Base-by-base conservation (phyloP, 2,113 vertebrate genomes). In the Mesocricetus auratus region DNA sequence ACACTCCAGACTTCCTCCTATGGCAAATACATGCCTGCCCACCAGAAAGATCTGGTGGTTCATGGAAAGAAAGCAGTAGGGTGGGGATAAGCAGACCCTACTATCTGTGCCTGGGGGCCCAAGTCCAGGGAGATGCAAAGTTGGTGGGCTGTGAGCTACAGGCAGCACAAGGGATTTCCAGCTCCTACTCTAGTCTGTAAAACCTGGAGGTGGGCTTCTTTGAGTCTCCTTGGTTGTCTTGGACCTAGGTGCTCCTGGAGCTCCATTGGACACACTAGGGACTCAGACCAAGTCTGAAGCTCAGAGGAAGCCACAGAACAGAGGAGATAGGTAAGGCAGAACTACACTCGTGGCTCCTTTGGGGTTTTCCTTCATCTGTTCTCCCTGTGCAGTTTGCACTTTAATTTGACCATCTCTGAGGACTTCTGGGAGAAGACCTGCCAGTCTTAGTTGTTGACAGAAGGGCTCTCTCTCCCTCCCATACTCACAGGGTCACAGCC, bases 351-450 rank as follows among this genome's bases (percentile, higher is more conserved):
- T 17, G 7, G 45, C 56, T 7, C 60, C n/a, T 69, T 17, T 68
- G 73, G 42, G 6, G 69, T 3, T 68, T 58, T 56, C 66, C 19
- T 26, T 45, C 39, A 16, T 21, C 66, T 29, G 9, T 36, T 62
- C 26, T 33, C 33, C 24, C 15, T 12, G 47, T 83, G 62, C 50
- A 36, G 92, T 66, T 85, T 96, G 89, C 95, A 97, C 92, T 94
- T 96, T 94, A 83, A 71, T 96, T 93, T 93, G 36, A 81, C 53
- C 64, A 88, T 39, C 77, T 71, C 71, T 42, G 50, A 86, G 92
- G 71, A 60, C 47, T 42, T 78, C 33, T 7, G 3, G 82, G 75
- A 86, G 83, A 33, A 0, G 71, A 12, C 56, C 81, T 42, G 2
- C 58, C 64, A 6, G 42, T n/a, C 36, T 75, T 5, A 42, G 66